Base-by-base conservation (phyloP, 2,797 vertebrate species). In the Eulemur coronatus region DNA sequence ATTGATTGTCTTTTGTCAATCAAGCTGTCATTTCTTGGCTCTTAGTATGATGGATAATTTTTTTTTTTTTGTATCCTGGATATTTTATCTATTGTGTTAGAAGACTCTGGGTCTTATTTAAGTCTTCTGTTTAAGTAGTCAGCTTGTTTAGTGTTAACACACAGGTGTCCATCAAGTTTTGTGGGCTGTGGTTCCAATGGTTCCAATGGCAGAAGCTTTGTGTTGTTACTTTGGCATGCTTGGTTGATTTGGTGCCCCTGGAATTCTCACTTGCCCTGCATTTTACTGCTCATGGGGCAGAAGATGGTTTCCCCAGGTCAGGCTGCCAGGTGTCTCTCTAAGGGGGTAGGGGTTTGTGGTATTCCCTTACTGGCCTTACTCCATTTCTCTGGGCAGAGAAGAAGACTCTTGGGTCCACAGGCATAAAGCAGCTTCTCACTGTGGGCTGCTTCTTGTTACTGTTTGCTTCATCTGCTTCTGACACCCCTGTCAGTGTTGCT, bases 291-390 rank as follows among this genome's bases (percentile, higher is more conserved):
- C 30, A 2, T 7, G 18, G 52, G 12, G 4, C 59, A 79, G 48
- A 70, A 55, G n/a, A 18, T 4, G 12, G 18, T 79, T 73, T 72
- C n/a, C 15, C 24, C 24, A 24, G 17, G 43, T 38, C n/a, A 17
- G 26, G 13, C 55, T 52, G 24, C 52, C n/a, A 20, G 13, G 4
- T 73, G 12, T 61, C n/a, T 52, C 41, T 30, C 43, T 28, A n/a
- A 43, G 15, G 0, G 24, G 6, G 26, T n/a, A 4, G 15, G 35
- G 30, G 3, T 24, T n/a, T 15, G 1, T 8, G 5, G 15, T 14
- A 7, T 81, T 73, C 5, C 7, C 14, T 82, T 14, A 14, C 2
- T 8, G 22, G 12, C 30, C 12, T 13, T 33, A 0, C 10, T 15
- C 10, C 24, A 20, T 7, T 15, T 70, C 13, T 72, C 7, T 43